These are phyloP conservation scores for Florisuga fusca DNA, from an alignment of 2,797 vertebrate genomes.

Conservation along the genomic window DNA sequence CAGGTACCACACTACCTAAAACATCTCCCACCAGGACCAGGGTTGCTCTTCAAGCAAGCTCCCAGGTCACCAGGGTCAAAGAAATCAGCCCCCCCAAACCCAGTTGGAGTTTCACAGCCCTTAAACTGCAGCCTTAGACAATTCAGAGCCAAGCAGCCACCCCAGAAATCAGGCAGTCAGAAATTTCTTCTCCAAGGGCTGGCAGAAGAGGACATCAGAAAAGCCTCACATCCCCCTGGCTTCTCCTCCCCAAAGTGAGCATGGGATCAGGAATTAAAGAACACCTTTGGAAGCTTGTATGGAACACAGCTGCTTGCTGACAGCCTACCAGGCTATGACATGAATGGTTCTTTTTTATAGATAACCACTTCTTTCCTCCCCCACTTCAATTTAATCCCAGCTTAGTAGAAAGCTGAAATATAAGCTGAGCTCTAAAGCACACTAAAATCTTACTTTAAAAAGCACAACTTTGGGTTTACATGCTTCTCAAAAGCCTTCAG, in stretches of 20 bases:
- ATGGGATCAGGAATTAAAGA: background rate
- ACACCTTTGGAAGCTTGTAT: background rate
- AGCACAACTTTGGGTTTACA: background rate
- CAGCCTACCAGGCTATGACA: background rate
- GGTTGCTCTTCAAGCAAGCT: background rate
- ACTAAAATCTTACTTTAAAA: background rate
- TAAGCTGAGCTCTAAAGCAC: background rate
- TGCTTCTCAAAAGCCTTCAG: background rate
- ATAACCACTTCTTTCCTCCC: background rate
- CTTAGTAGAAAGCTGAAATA: background rate
- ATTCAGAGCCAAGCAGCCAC: background rate
- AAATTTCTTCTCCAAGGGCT: background rate
- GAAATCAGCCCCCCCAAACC: background rate
- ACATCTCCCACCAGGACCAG: background rate
- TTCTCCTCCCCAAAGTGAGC: background rate
- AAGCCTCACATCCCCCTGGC: background rate
- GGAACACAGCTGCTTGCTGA: background rate
- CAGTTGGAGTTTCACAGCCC: background rate
- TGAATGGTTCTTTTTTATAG: background rate
- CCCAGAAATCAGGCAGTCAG: background rate
- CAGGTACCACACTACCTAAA: background rate
- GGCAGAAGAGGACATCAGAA: background rate
- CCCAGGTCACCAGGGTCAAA: background rate
- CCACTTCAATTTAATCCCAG: background rate
- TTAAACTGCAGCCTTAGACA: background rate